These are phyloP conservation scores for Oxytorus armatus DNA, from an alignment of 2,888 invertebrate species.

Conservation along the genomic window DNA sequence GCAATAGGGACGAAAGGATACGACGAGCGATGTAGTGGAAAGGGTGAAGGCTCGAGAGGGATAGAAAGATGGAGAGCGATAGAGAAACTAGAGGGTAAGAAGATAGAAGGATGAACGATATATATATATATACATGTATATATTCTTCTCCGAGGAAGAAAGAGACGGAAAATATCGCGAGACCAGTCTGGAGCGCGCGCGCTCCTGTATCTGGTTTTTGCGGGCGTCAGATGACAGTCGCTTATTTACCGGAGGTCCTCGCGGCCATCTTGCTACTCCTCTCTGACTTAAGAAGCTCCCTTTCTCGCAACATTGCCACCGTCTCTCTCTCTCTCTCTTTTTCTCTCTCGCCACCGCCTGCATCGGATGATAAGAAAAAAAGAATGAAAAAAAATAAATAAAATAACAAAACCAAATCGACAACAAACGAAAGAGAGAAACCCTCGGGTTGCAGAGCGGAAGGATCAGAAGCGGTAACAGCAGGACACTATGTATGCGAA, in stretches of 20 bases:
- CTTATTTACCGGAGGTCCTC: constrained; percentile 82
- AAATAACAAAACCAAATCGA: constrained; percentile 40
- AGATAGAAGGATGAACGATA: constrained; percentile 33
- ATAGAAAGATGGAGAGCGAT: constrained; percentile 33
- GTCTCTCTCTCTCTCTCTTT: constrained; percentile 50
- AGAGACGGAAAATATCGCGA: constrained; percentile 66
- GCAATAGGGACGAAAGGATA: constrained; percentile 29
- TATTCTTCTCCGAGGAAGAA: constrained; percentile 25
- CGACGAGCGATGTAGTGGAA: constrained; percentile 10
- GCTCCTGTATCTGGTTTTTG: constrained; percentile 83
- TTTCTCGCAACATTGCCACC: constrained; percentile 65
- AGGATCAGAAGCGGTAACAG: constrained; percentile 69
- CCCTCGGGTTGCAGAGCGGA: constrained; percentile 41
- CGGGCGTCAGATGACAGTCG: constrained; percentile 84
- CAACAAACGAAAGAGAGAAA: constrained; percentile 45
- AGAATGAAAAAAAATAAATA: constrained; percentile 59
- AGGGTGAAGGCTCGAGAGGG: constrained; percentile 48
- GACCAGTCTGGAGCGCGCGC: constrained; percentile 78
- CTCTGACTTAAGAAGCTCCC: constrained; percentile 81
- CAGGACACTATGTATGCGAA: constrained; percentile 42
- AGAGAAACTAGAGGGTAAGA: constrained; percentile 27
- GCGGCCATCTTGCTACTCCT: constrained; percentile 82
- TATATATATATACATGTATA: constrained; percentile 38
- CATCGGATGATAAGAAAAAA: constrained; percentile 69
- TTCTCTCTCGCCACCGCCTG: constrained; percentile 69